Evolutionary conservation across 2,797 vertebrate genomes (phyloP).

Genomic region (Ctenochaetus hawaiiensis): DNA sequence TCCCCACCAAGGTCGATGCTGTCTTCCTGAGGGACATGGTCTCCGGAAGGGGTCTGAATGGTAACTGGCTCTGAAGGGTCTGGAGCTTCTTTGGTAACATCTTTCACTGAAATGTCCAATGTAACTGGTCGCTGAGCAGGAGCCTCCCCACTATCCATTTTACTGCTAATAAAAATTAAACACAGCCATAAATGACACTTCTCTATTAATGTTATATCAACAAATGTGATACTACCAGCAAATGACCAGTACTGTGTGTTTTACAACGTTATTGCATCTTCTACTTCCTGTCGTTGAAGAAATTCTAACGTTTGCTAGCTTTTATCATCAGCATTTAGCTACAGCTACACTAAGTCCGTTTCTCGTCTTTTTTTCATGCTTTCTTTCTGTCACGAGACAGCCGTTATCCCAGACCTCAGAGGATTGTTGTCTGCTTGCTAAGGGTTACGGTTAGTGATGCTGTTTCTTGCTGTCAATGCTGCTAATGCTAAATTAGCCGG

Average conservation of each 20-base stretch:
- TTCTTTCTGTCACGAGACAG: not conserved
- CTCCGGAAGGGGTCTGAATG: constrained; percentile 62
- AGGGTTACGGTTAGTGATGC: not conserved
- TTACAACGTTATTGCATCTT: not conserved
- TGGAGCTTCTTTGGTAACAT: constrained; percentile 47
- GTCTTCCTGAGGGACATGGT: constrained; percentile 88
- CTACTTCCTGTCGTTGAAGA: constrained; percentile 28
- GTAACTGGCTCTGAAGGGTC: constrained; percentile 19
- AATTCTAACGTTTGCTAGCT: not conserved
- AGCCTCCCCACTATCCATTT: constrained; percentile 82
- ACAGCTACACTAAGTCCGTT: not conserved
- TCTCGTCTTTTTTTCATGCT: not conserved
- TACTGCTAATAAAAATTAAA: constrained; percentile 47
- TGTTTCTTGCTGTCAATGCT: not conserved
- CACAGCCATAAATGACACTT: not conserved
- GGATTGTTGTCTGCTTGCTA: constrained; percentile 1
- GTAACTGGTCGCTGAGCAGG: constrained; percentile 81
- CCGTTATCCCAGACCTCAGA: not conserved
- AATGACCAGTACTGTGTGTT: not conserved
- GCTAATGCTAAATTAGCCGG: constrained; percentile 66
- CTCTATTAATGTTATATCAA: not conserved
- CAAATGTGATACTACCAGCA: not conserved
- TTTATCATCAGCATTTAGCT: not conserved
- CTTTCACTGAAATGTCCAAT: constrained; percentile 80
- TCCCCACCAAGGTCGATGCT: constrained; percentile 92